Conservation (phyloP, 2,888 invertebrate species). For the Smittia aterrima region DNA sequence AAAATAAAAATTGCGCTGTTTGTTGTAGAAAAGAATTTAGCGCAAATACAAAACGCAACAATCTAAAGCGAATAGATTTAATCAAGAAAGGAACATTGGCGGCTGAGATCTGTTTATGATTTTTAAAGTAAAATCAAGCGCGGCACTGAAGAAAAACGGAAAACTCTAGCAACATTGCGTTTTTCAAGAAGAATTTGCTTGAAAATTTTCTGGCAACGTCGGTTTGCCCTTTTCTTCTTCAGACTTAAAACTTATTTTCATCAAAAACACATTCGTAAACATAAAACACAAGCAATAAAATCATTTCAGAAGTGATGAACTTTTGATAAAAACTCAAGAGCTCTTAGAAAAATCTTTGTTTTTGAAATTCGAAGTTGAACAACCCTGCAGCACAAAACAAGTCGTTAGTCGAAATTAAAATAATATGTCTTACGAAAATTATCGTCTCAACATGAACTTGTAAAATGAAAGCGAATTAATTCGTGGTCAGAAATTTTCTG, state of each 20-base stretch:
- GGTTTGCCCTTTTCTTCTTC: neutral
- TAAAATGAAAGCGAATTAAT: too few species aligned
- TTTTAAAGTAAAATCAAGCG: neutral
- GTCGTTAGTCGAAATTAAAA: too few species aligned
- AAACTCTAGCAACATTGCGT: neutral
- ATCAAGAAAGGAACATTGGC: neutral
- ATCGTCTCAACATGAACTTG: too few species aligned
- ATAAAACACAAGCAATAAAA: neutral
- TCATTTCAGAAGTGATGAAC: neutral
- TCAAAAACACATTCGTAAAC: neutral
- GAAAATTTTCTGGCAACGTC: neutral
- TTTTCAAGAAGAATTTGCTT: neutral
- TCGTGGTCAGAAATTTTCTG: too few species aligned
- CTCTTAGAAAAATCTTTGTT: too few species aligned
- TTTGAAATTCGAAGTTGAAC: too few species aligned
- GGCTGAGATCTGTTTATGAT: neutral
- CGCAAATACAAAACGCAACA: constrained; percentile 21
- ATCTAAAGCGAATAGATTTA: neutral
- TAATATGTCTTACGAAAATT: too few species aligned
- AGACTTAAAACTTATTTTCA: neutral
- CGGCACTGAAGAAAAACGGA: neutral
- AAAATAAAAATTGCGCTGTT: constrained; percentile 30
- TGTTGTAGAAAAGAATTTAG: constrained; percentile 28
- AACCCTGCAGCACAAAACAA: too few species aligned
- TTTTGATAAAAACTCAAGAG: too few species aligned